Base-by-base conservation (phyloP, 1,140 invertebrate genomes). In the Bilobella aurantiaca region DNA sequence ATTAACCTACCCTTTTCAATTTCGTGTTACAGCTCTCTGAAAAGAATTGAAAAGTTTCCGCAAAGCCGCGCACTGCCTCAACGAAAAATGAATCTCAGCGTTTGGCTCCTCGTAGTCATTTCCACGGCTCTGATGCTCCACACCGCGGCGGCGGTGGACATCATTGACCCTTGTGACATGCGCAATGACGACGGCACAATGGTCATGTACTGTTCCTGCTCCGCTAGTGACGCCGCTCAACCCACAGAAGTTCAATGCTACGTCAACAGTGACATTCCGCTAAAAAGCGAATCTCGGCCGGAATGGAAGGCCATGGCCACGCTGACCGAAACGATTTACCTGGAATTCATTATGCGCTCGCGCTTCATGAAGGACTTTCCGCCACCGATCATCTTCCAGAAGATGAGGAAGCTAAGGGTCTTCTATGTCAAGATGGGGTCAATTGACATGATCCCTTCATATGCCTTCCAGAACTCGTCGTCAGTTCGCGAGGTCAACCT, bases 401-500 rank as follows among this genome's bases (percentile, higher is more conserved):
- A 30, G 18, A 69, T 69, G 68, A 58, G 30, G n/a, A 67, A 61
- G 1, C 34, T 69, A 21, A 12, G 23, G 0, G 64, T 58, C 28
- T 69, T 69, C 47, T 18, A 25, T 1, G 31, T 63, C 2, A 72
- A 63, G 37, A 53, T 46, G 23, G 46, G 25, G 8, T 46, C 56
- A n/a, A 21, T 72, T 16, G n/a, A 23, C 5, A 23, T 32, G 1
- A 60, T 72, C 28, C 67, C 70, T 3, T 25, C 65, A 12, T 65
- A 53, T 21, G 71, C 66, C 0, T 72, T 72, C 58, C 65, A 42
- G 5, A 72, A 68, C 18, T 72, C 71, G 0, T n/a, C 56, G 2
- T 56, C 59, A 0, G 12, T 72, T 3, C 46, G 14, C 5, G 83
- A 87, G 66, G 82, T 88, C 62, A 81, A 81, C 3, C 74, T 90